Percentiles rank a stretch among this genome's conserved stretches.
phyloP scores from a whole-genome alignment of 2,888 invertebrate species.

The Agrochola macilenta region DNA sequence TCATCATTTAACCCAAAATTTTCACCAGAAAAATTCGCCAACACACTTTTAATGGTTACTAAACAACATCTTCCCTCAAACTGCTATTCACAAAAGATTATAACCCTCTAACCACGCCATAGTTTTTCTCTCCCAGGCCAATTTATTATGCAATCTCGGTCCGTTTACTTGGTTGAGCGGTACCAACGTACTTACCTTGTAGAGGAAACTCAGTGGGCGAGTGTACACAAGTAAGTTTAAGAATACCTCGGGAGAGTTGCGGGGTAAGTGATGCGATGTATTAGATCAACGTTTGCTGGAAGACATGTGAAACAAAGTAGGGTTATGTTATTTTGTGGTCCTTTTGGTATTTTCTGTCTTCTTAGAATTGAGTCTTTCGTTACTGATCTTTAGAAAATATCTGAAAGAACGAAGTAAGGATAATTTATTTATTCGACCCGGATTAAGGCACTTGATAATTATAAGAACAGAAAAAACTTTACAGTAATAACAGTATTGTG shows the following conservation, averaged over 20 bases:
- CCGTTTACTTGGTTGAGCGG: conserved; percentile 48
- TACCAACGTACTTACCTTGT: conserved; percentile 45
- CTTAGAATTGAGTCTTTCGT: neutral
- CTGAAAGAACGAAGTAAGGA: too few relatives aligned
- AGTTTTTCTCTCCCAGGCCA: conserved; percentile 45
- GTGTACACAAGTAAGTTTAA: conserved; percentile 33
- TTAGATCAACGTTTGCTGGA: conserved; percentile 44
- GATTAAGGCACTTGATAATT: too few relatives aligned
- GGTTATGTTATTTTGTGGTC: conserved; percentile 2
- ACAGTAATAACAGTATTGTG: too few relatives aligned
- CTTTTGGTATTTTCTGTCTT: neutral
- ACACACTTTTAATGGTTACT: neutral
- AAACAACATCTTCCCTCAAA: neutral
- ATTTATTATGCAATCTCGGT: conserved; percentile 60
- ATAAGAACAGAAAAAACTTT: too few relatives aligned
- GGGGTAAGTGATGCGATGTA: conserved; percentile 50
- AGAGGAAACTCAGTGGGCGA: conserved; percentile 36
- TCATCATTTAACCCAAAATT: neutral
- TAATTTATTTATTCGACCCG: neutral
- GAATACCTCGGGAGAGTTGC: conserved; percentile 46
- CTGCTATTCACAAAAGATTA: conserved; percentile 37
- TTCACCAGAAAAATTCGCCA: neutral
- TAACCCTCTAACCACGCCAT: conserved; percentile 26
- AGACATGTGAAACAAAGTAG: conserved; percentile 28
- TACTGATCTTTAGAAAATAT: neutral